phyloP scores from a whole-genome alignment of 2,113 vertebrate genomes.

The Toxostoma redivivum region DNA sequence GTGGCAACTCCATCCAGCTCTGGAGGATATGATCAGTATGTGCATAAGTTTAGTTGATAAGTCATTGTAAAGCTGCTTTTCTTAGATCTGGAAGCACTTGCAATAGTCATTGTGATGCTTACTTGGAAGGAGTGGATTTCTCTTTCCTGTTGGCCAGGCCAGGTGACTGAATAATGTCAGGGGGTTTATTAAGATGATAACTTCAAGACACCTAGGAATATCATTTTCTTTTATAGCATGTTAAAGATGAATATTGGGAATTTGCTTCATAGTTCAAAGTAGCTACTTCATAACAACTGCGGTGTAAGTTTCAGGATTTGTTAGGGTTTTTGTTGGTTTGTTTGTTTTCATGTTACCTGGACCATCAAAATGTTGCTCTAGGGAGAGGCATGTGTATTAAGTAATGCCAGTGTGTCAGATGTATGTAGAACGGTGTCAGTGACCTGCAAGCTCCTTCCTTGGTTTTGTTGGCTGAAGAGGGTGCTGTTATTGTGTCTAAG shows the following conservation, averaged over 20 bases:
- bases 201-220: not conserved
- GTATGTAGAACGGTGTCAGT: fast-evolving
- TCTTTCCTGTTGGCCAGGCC: not conserved
- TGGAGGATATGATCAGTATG: not conserved
- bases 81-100: not conserved
- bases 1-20: not conserved
- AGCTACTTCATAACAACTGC: not conserved
- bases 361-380: not conserved
- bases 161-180: not conserved
- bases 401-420: not conserved
- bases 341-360: not conserved
- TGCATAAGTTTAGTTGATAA: not conserved
- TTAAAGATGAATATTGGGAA: not conserved
- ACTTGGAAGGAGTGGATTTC: not conserved
- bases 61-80: not conserved
- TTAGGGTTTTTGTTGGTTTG: not conserved
- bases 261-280: not conserved
- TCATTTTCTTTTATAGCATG: not conserved
- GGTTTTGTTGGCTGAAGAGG: not conserved
- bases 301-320: not conserved
- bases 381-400: not conserved
- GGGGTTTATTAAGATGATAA: not conserved
- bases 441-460: not conserved
- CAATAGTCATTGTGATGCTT: not conserved
- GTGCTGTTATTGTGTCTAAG: not conserved